These are phyloP conservation scores for Brachystomella parvula DNA, from an alignment of 1,140 invertebrate species.

Conservation along the genomic window DNA sequence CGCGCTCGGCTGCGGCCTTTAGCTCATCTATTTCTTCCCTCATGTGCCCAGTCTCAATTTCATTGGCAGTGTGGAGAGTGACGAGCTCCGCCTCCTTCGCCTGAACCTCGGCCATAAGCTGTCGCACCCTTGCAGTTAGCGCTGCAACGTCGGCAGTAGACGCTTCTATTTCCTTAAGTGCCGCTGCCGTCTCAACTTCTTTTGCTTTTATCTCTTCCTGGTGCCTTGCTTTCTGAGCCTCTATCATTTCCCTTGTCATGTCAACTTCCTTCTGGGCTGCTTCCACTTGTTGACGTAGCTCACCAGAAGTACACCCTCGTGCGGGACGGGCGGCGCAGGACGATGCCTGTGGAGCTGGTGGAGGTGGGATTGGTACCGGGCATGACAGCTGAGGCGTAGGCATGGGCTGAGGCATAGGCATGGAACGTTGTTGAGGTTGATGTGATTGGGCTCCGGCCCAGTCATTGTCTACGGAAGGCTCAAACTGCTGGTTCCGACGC, in stretches of 20 bases:
- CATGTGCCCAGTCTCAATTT: background rate
- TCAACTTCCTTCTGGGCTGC: background rate
- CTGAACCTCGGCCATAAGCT: background rate
- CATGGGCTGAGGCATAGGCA: no score
- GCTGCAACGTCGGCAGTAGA: background rate
- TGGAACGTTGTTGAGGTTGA: no score
- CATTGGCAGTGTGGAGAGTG: background rate
- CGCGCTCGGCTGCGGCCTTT: background rate
- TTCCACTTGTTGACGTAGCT: background rate
- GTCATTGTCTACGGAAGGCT: no score
- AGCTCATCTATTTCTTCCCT: background rate
- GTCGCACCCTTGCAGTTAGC: background rate
- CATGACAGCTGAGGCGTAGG: no score
- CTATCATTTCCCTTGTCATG: background rate
- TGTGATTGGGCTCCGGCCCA: no score
- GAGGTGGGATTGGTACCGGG: no score
- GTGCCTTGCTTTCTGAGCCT: background rate
- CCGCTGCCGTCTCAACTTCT: background rate
- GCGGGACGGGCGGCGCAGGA: no score
- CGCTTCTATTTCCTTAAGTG: background rate
- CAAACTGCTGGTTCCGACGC: no score
- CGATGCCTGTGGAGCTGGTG: no score
- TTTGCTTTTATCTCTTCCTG: background rate
- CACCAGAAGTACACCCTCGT: no score
- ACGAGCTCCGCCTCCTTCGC: background rate